Percentiles rank a stretch among this genome's conserved stretches.
Conservation (phyloP, 2,797 vertebrate genomes). For the Galaxias olidus region DNA sequence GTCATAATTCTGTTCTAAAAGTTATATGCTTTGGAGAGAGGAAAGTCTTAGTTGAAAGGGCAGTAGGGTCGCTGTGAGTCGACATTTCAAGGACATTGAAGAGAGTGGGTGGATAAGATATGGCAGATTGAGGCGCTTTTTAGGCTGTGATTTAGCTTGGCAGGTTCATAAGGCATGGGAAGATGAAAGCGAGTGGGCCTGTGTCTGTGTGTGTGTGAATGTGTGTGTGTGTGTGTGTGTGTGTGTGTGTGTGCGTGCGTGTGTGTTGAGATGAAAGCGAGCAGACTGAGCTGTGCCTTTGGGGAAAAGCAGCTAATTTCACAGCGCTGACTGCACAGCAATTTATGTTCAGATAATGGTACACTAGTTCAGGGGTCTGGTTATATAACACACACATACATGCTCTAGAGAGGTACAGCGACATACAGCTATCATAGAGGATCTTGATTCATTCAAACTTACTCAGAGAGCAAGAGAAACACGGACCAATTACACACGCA, state of each 20-base stretch:
- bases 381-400: constrained; percentile 20
- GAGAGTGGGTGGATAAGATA: not conserved
- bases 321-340: constrained; percentile 11
- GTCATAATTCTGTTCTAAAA: too few species aligned
- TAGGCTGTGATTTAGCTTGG: constrained; percentile 21
- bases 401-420: not conserved
- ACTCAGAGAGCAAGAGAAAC: too few species aligned
- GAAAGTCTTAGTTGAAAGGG: not conserved
- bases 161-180: constrained; percentile 13
- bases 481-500: not conserved
- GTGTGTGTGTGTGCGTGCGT: not conserved
- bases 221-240: not conserved
- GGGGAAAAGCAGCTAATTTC: constrained; percentile 14
- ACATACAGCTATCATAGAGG: not conserved
- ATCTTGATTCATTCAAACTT: too few species aligned
- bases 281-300: constrained; percentile 12
- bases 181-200: constrained; percentile 15
- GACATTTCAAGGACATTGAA: constrained; percentile 1
- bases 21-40: too few species aligned
- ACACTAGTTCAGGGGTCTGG: not conserved
- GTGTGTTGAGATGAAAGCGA: constrained; percentile 15
- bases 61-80: not conserved
- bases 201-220: not conserved
- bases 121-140: not conserved
- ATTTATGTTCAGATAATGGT: constrained; percentile 21